Evolutionary conservation across 2,113 vertebrate genomes (phyloP), one percentile per base, ranked within the genome.

Genomic region (Strix uralensis): DNA sequence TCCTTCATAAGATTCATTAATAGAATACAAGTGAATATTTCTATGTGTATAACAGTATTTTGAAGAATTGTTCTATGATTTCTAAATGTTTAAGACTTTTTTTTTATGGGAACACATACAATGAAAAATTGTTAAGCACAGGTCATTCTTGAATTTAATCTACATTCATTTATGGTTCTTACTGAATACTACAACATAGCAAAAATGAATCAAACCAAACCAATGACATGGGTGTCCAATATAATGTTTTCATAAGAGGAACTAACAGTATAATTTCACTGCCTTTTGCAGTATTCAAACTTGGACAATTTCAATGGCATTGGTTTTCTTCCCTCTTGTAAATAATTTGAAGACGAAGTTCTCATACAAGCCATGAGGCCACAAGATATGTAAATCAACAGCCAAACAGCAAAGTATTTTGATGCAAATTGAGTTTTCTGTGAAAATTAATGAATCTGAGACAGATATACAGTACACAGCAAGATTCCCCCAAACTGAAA

Each of bases 391-490:
- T 95, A 92, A 95, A 96, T 87, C 19, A 93, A 83, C 34, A 95
- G 47, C 47, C 77, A 71, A 77, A 81, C 22, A 92, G 63, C 17
- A 81, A 95, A 94, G 17, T 52, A 44, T 73, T 83, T 94, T 86
- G 32, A 96, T 97, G 96, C 38, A 97, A 96, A 97, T 90, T 95
- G 89, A 95, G 74, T 95, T 97, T 97, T 97, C 92, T 94, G 47
- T 93, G 70, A 94, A 97, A 98, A 97, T 96, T 96, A 98, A 97
- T 97, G 93, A 92, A 96, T 97, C 81, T 95, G 72, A 97, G 88
- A 61, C 78, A 94, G 67, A 94, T 82, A 94, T 94, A 94, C 5
- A 61, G 19, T 96, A 94, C 23, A 29, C 46, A 92, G 91, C 57
- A 98, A 98, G 90, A 91, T 97, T 96, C 40, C 52, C 66, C 62